Evolutionary conservation across 2,113 vertebrate genomes (phyloP).

Genomic region (Lepus europaeus): DNA sequence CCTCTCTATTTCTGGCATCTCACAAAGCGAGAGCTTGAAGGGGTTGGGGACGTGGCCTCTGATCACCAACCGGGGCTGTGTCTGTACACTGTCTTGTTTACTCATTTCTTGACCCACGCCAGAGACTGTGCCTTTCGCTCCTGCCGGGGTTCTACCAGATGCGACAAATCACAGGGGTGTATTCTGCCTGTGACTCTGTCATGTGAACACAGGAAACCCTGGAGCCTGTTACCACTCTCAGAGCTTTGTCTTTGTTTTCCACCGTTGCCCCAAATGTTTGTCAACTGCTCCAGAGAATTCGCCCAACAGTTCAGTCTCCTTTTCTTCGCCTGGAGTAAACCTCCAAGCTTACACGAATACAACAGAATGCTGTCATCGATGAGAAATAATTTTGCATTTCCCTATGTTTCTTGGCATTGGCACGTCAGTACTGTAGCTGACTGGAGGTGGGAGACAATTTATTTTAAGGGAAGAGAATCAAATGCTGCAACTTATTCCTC

Average conservation of each 20-base stretch:
- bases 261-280: slow-evolving; percentile 50
- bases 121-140: slow-evolving; percentile 46
- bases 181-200: slow-evolving; percentile 68
- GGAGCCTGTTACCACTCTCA: slow-evolving; percentile 40
- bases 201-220: slow-evolving; percentile 60
- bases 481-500: not conserved
- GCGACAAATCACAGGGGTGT: slow-evolving; percentile 74
- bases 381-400: slow-evolving; percentile 51
- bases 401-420: not conserved
- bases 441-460: not conserved
- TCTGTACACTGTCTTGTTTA: slow-evolving; percentile 64
- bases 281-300: slow-evolving; percentile 50
- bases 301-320: slow-evolving; percentile 39
- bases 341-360: not conserved
- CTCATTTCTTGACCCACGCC: slow-evolving; percentile 70
- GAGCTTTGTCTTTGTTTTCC: slow-evolving; percentile 48
- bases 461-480: not conserved
- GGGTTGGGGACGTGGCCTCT: slow-evolving; percentile 21
- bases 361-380: slow-evolving; percentile 41
- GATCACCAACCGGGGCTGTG: slow-evolving; percentile 45
- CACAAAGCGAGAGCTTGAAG: slow-evolving; percentile 50
- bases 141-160: slow-evolving; percentile 76
- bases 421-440: not conserved
- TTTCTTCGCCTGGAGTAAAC: slow-evolving; percentile 50
- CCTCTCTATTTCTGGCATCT: slow-evolving; percentile 71